Percentiles rank a stretch among this genome's conserved stretches.
phyloP scores from a whole-genome alignment of 2,113 vertebrate species.

The Myodes glareolus region DNA sequence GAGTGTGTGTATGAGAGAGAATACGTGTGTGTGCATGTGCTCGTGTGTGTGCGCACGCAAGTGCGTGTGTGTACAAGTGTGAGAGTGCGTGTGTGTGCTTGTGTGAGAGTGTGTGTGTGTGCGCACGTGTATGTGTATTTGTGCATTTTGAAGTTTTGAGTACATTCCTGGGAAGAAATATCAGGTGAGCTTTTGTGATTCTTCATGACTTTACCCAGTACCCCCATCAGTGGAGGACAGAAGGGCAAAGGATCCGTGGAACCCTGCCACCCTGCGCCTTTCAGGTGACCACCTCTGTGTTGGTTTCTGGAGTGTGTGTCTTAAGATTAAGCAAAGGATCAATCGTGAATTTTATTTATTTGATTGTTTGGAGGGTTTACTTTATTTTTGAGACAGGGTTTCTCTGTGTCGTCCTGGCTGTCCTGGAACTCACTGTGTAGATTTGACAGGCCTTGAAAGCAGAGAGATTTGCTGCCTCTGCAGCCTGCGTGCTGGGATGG shows the following conservation, averaged over 20 bases:
- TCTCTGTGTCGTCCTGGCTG: too few species aligned
- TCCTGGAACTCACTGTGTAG: neutral
- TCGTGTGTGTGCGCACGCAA: neutral
- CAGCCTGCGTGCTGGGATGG: neutral
- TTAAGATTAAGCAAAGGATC: neutral
- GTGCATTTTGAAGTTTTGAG: neutral
- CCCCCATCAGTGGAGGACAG: neutral
- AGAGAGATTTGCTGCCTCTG: neutral
- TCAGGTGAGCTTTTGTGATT: neutral
- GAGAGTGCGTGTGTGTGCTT: neutral
- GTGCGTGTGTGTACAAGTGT: neutral
- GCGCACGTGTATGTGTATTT: neutral
- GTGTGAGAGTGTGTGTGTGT: neutral
- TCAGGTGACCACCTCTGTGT: neutral
- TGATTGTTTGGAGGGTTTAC: neutral
- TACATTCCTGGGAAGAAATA: neutral
- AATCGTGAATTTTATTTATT: neutral
- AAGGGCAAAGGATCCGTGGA: neutral
- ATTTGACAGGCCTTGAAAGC: neutral
- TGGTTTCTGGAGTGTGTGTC: neutral
- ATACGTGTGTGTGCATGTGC: neutral
- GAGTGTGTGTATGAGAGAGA: neutral
- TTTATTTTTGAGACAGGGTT: neutral
- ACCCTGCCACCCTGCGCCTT: neutral
- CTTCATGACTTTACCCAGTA: neutral